Conservation (phyloP, 2,797 vertebrate species). For the Tympanoctomys barrerae region DNA sequence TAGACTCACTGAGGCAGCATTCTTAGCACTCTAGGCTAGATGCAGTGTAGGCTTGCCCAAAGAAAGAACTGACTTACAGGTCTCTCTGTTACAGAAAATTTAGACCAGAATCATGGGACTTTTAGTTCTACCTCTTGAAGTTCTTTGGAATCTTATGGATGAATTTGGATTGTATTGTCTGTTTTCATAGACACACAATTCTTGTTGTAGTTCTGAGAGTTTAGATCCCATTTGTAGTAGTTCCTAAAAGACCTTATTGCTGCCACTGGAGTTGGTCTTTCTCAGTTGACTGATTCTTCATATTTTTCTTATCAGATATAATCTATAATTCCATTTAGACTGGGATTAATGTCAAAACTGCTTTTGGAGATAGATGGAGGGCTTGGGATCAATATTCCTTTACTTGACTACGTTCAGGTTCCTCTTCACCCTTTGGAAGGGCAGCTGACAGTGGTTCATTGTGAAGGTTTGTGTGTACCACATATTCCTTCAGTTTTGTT, state of each 20-base stretch:
- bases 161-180: neutral
- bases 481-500: neutral
- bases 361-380: neutral
- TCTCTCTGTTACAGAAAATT: slow-evolving; percentile 24
- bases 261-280: neutral
- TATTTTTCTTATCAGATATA: slow-evolving; percentile 27
- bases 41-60: neutral
- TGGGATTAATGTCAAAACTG: neutral
- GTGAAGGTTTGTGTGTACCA: neutral
- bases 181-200: neutral
- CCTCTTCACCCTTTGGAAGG: neutral
- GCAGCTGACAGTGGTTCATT: neutral
- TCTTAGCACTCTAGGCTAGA: neutral
- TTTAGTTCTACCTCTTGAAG: neutral
- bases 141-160: slow-evolving; percentile 4
- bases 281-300: neutral
- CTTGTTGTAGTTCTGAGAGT: neutral
- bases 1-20: neutral
- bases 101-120: neutral
- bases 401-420: neutral
- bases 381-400: neutral
- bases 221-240: neutral
- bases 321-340: neutral
- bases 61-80: neutral
- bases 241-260: neutral